Evolutionary conservation across 2,797 vertebrate species (phyloP).

Genomic region (Crenuchus spilurus): DNA sequence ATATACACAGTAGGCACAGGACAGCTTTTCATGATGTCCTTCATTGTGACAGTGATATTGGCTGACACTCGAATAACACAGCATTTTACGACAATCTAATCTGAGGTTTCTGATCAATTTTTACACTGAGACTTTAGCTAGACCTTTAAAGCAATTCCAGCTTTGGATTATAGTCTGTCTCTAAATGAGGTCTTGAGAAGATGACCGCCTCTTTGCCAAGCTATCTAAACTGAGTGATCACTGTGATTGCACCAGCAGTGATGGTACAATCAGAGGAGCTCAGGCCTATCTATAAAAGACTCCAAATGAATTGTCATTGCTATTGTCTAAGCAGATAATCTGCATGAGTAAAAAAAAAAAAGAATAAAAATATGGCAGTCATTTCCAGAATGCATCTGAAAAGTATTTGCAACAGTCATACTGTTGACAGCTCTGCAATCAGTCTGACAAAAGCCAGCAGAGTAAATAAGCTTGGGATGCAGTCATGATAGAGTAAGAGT

Average conservation of each 20-base stretch:
- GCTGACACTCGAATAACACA: too few species aligned
- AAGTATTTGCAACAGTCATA: background rate
- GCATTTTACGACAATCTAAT: background rate
- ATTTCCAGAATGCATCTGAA: slow-evolving; percentile 2
- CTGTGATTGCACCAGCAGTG: background rate
- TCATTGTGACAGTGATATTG: too few species aligned
- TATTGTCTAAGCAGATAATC: slow-evolving; percentile 27
- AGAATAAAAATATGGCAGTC: slow-evolving; percentile 6
- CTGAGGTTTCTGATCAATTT: background rate
- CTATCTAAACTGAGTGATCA: background rate
- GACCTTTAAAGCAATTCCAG: background rate
- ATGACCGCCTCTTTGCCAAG: background rate
- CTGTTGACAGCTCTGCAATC: background rate
- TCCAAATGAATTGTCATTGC: slow-evolving; percentile 13
- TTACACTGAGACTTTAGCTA: background rate
- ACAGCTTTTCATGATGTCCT: background rate
- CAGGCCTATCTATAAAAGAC: background rate
- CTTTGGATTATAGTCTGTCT: background rate
- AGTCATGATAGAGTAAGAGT: background rate
- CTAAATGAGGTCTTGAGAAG: slow-evolving; percentile 6
- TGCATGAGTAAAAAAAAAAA: background rate
- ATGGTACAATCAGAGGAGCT: background rate
- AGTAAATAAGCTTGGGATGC: background rate
- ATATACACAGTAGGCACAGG: too few species aligned
- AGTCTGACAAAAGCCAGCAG: background rate